Evolutionary conservation across 2,113 vertebrate species (phyloP), one percentile per base, ranked within the genome.

Genomic region (Aspiorhynchus laticeps): DNA sequence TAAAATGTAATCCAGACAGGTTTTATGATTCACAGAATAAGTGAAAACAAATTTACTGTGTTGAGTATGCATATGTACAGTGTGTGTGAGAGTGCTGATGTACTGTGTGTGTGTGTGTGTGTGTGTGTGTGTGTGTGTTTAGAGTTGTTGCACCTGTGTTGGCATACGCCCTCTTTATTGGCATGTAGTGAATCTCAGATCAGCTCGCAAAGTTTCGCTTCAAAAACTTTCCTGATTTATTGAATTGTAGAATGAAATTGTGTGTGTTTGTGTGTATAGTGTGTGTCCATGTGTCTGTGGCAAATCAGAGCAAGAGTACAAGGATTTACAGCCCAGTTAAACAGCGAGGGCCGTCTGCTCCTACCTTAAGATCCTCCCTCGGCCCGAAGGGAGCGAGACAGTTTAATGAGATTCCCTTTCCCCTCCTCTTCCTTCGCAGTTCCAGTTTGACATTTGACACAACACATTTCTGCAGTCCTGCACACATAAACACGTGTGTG

Each of bases 381-480:
- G 28, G 43, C 36, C 24, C 1, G 9, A 26, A 74, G 46, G 74
- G 63, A 71, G 69, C 3, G 69, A 61, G 48, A 28, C 41, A n/a
- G 17, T 85, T 81, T 88, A 81, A 88, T 81, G 79, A 88, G 14
- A 81, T 48, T 73, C 48, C 43, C 67, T 77, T 84, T 80, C 78
- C 67, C 19, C 53, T 83, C 14, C 46, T 78, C n/a, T 51, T 87
- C 46, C 46, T 77, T 53, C 12, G 21, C 10, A 3, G 24, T 78
- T 36, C 31, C 48, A 74, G 51, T 36, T 33, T 36, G 65, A 61
- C 65, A 69, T 71, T 71, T 31, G 85, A 61, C 53, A 21, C 83
- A 81, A 81, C 53, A 53, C 81, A 48, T 73, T 59, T 73, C 26
- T 83, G 65, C 28, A 83, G 46, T 80, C 28, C 33, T 80, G 85